phyloP scores from a whole-genome alignment of 1,140 invertebrate genomes.

The Drepana arcuata region DNA sequence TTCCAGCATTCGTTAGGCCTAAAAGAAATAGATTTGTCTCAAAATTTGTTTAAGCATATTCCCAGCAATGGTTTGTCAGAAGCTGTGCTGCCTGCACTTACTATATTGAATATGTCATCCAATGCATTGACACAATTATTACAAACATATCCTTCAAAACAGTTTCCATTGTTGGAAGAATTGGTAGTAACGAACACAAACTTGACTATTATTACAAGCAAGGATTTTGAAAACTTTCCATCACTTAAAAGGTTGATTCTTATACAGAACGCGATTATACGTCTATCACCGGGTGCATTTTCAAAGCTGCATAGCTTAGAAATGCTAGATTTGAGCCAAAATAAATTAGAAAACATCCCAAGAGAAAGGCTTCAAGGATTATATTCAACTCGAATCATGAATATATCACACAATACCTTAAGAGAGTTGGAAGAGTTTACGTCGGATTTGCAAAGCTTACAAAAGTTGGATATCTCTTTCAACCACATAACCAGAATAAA shows the following conservation, averaged over 20 bases:
- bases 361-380: constrained; percentile 88
- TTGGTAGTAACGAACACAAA: constrained; percentile 88
- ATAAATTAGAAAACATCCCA: constrained; percentile 87
- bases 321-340: constrained; percentile 87
- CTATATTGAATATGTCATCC: constrained; percentile 84
- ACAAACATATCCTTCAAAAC: constrained; percentile 75
- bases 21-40: constrained; percentile 83
- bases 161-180: constrained; percentile 83
- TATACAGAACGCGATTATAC: constrained; percentile 81
- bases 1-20: constrained; percentile 81
- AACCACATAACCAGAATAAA: constrained; percentile 86
- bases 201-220: constrained; percentile 87
- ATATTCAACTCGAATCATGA: constrained; percentile 79
- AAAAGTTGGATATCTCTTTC: constrained; percentile 85
- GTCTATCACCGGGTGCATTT: constrained; percentile 90
- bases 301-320: constrained; percentile 81
- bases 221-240: constrained; percentile 91
- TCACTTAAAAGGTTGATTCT: constrained; percentile 83
- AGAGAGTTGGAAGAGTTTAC: constrained; percentile 89
- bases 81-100: constrained; percentile 79
- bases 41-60: constrained; percentile 86
- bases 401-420: constrained; percentile 87
- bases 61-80: constrained; percentile 85
- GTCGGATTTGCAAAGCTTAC: constrained; percentile 80
- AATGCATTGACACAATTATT: constrained; percentile 81